These are phyloP conservation scores for Rhynchonycteris naso DNA, from an alignment of 2,797 vertebrate species.

Conservation along the genomic window DNA sequence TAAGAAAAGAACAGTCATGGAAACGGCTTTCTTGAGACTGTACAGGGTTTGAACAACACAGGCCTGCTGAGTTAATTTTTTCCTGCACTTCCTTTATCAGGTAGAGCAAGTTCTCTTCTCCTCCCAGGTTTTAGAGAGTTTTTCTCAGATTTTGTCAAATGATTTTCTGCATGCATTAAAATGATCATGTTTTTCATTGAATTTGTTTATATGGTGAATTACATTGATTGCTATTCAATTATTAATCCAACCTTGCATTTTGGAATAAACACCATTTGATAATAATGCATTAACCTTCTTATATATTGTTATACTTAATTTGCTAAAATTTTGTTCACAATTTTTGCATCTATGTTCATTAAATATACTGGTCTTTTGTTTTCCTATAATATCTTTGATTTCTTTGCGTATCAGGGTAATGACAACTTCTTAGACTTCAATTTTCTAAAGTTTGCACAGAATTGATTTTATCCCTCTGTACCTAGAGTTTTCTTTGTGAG, in stretches of 20 bases:
- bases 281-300: neutral
- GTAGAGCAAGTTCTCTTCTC: neutral
- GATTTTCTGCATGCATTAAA: neutral
- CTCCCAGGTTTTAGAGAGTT: neutral
- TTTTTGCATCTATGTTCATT: neutral
- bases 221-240: neutral
- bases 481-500: neutral
- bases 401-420: neutral
- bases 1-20: neutral
- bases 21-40: neutral
- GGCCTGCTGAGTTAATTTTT: neutral
- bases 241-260: slow-evolving; percentile 7
- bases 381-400: neutral
- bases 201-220: slow-evolving; percentile 25
- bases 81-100: neutral
- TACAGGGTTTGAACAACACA: neutral
- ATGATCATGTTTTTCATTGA: neutral
- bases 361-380: neutral
- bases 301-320: neutral
- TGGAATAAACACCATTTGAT: neutral
- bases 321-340: neutral
- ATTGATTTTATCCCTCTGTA: neutral
- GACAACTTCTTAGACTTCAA: neutral
- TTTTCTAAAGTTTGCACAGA: slow-evolving; percentile 23
- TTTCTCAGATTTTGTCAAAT: neutral